A percentile compares a stretch with the other conserved stretches of the same genome.
Conservation (phyloP, 2,113 vertebrate genomes). For the Tinamus guttatus region DNA sequence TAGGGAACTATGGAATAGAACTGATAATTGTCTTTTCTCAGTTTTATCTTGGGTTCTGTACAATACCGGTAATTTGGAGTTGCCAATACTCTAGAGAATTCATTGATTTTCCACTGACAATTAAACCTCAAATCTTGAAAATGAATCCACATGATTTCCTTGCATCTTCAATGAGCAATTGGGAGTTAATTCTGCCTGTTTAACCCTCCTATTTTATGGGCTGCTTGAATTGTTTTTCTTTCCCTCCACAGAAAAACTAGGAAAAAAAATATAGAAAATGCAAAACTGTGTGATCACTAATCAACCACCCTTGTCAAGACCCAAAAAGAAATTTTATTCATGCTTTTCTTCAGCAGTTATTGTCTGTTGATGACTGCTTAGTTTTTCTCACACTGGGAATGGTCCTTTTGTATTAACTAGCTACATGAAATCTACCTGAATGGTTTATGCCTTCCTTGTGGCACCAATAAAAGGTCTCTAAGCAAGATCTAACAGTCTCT, state of each 20-base stretch:
- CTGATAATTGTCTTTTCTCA: background rate
- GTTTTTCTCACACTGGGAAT: background rate
- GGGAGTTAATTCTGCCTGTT: background rate
- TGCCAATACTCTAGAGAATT: background rate
- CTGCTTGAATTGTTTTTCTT: too few relatives aligned
- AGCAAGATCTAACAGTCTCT: too few relatives aligned
- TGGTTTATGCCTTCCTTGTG: too few relatives aligned
- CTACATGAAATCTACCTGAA: too few relatives aligned
- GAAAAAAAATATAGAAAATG: too few relatives aligned
- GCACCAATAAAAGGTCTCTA: background rate
- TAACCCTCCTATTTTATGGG: too few relatives aligned
- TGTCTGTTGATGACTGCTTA: fast-evolving
- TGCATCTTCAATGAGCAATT: background rate
- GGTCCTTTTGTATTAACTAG: background rate
- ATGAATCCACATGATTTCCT: background rate
- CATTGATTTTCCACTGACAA: background rate
- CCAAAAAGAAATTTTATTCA: background rate
- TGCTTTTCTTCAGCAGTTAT: background rate
- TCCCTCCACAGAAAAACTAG: too few relatives aligned
- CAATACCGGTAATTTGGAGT: fast-evolving
- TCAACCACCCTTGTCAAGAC: background rate
- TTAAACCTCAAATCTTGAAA: background rate
- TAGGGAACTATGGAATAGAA: background rate
- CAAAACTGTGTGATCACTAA: background rate
- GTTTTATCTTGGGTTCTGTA: background rate